Conservation (phyloP, 1,140 invertebrate species). For the Macrocentrus cingulum region DNA sequence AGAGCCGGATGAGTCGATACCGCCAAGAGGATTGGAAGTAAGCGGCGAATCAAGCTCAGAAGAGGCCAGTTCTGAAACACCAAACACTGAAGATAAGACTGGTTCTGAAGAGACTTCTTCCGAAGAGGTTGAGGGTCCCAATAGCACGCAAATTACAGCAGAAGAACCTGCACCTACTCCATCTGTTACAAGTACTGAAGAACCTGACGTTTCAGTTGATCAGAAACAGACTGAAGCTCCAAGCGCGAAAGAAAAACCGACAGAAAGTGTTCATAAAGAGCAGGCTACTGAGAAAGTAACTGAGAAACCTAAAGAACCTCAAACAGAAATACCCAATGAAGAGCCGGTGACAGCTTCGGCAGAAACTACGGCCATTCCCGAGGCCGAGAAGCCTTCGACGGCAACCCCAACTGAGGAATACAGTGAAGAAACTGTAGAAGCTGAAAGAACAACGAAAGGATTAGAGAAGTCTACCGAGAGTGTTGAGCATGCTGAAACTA, state of each 20-base stretch:
- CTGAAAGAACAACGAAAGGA: not conserved
- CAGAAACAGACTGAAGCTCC: constrained; percentile 24
- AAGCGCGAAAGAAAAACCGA: constrained; percentile 21
- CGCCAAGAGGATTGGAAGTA: constrained; percentile 29
- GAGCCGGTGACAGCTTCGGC: not conserved
- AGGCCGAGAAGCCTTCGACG: not conserved
- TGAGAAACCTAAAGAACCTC: not conserved
- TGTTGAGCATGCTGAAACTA: too few species aligned
- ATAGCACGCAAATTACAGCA: not conserved
- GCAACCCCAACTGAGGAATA: not conserved
- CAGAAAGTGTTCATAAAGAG: constrained; percentile 4
- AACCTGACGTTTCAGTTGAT: constrained; percentile 17
- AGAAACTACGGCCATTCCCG: not conserved
- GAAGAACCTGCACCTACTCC: constrained; percentile 3
- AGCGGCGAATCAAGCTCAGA: constrained; percentile 34
- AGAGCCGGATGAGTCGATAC: constrained; percentile 25
- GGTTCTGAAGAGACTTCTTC: constrained; percentile 16
- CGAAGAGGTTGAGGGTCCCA: constrained; percentile 26
- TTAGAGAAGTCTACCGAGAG: too few species aligned
- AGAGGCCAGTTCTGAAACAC: constrained; percentile 25
- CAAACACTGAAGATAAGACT: constrained; percentile 19
- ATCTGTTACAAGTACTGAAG: constrained; percentile 6
- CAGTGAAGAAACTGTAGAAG: not conserved
- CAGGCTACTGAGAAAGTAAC: constrained; percentile 9
- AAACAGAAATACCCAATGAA: not conserved